These are phyloP conservation scores for Temnothorax rugatulus DNA, from an alignment of 2,888 invertebrate genomes.

Conservation along the genomic window DNA sequence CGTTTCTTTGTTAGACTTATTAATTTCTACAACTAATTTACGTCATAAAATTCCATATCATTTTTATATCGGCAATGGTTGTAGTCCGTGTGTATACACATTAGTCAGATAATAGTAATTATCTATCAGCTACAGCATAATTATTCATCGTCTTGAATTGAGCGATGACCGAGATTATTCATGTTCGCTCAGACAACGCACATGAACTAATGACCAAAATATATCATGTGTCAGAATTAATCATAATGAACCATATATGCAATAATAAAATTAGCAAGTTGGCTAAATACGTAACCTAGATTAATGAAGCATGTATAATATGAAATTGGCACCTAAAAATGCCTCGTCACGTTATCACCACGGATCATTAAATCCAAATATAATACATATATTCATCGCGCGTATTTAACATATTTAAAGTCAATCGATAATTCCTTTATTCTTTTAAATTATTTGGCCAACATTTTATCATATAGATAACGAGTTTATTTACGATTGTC, in stretches of 20 bases:
- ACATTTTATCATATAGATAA: constrained; percentile 25
- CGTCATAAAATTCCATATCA: constrained; percentile 6
- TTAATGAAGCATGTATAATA: constrained; percentile 12
- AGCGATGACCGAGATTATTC: constrained; percentile 11
- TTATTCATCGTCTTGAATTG: constrained; percentile 31
- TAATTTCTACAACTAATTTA: constrained; percentile 26
- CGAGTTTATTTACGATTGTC: constrained; percentile 58
- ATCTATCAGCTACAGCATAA: constrained; percentile 3
- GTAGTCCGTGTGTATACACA: constrained; percentile 30
- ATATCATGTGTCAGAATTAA: neutral
- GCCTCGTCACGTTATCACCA: constrained; percentile 48
- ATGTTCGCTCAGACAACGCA: neutral
- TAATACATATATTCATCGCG: neutral
- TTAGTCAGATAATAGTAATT: constrained; percentile 31
- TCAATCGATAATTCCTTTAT: neutral
- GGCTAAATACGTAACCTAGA: neutral
- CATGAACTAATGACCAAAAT: neutral
- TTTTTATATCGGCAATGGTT: constrained; percentile 38
- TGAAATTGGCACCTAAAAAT: constrained; percentile 43
- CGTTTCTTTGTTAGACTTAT: constrained; percentile 27
- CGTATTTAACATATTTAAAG: constrained; percentile 9
- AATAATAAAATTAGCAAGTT: neutral
- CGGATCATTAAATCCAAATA: constrained; percentile 26
- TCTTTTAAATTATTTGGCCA: constrained; percentile 25
- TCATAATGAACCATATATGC: neutral